Conservation (phyloP, 2,113 vertebrate species). For the Microcebus griseorufus region DNA sequence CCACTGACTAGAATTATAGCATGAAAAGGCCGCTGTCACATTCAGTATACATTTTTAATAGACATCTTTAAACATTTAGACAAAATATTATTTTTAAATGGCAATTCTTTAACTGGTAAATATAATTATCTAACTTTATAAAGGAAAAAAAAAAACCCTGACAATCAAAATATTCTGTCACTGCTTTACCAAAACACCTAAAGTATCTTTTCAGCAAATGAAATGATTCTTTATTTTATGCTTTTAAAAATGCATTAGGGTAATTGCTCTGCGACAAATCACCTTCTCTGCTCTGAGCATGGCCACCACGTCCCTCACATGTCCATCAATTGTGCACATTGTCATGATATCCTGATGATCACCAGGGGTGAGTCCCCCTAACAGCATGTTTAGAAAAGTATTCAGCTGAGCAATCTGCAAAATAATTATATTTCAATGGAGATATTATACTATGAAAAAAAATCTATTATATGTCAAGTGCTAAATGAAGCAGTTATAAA, state of each 20-base stretch:
- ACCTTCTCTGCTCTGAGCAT: conserved; percentile 92
- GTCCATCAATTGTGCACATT: conserved; percentile 92
- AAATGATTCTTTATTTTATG: conserved; percentile 91
- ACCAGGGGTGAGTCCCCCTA: conserved; percentile 91
- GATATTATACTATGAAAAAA: conserved; percentile 86
- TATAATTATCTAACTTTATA: conserved; percentile 85
- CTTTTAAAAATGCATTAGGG: conserved; percentile 98
- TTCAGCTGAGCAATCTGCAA: conserved; percentile 95
- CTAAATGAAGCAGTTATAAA: conserved; percentile 87
- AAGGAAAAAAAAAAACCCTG: conserved; percentile 74
- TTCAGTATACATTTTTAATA: conserved; percentile 79
- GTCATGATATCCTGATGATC: conserved; percentile 95
- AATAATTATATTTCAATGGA: conserved; percentile 93
- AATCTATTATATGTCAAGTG: conserved; percentile 86
- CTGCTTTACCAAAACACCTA: conserved; percentile 88
- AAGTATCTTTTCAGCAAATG: conserved; percentile 91
- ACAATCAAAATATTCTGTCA: conserved; percentile 98
- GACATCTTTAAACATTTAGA: conserved; percentile 89
- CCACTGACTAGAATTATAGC: conserved; percentile 81
- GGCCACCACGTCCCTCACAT: conserved; percentile 90
- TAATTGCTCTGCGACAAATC: conserved; percentile 96
- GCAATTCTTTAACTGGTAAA: conserved; percentile 88
- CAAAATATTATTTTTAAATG: conserved; percentile 87
- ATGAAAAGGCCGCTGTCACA: conserved; percentile 85
- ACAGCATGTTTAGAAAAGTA: conserved; percentile 94